Evolutionary conservation across 2,888 invertebrate genomes (phyloP), one percentile per base, ranked within the genome.

Genomic region (Onchidella celtica): DNA sequence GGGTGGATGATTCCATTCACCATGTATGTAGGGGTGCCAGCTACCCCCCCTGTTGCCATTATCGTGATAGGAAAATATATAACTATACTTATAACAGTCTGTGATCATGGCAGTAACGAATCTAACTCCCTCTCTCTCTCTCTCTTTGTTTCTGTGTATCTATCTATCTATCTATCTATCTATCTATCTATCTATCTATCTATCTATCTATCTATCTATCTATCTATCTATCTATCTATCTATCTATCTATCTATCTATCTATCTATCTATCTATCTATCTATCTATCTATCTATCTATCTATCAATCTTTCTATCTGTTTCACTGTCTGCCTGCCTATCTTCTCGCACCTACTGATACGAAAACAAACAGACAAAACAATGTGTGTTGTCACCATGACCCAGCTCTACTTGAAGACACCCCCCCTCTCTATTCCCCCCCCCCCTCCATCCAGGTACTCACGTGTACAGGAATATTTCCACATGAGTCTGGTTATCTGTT

Each of bases 381-480:
- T n/a, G n/a, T n/a, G n/a, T n/a, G n/a, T n/a, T n/a, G n/a, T n/a
- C n/a, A n/a, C n/a, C n/a, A n/a, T n/a, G n/a, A n/a, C n/a, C n/a
- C n/a, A n/a, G n/a, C n/a, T n/a, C n/a, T n/a, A n/a, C n/a, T n/a
- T n/a, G n/a, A n/a, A n/a, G n/a, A n/a, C n/a, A n/a, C n/a, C n/a
- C n/a, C n/a, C n/a, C n/a, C n/a, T n/a, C n/a, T n/a, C n/a, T n/a
- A n/a, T n/a, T n/a, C n/a, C n/a, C n/a, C n/a, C n/a, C n/a, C n/a
- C n/a, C n/a, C n/a, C n/a, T n/a, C n/a, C n/a, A n/a, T n/a, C n/a
- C n/a, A n/a, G n/a, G n/a, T 27, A 83, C 87, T 81, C 84, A 89
- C 89, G 73, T 65, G 86, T 82, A 63, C 88, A 89, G 11, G 86
- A 85, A 77, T 88, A 88, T 83, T 89, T 89, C 89, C 88, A 89